Evolutionary conservation across 1,140 invertebrate species (phyloP), one percentile per base, ranked within the genome.

Genomic region (Pentalonia nigronervosa): DNA sequence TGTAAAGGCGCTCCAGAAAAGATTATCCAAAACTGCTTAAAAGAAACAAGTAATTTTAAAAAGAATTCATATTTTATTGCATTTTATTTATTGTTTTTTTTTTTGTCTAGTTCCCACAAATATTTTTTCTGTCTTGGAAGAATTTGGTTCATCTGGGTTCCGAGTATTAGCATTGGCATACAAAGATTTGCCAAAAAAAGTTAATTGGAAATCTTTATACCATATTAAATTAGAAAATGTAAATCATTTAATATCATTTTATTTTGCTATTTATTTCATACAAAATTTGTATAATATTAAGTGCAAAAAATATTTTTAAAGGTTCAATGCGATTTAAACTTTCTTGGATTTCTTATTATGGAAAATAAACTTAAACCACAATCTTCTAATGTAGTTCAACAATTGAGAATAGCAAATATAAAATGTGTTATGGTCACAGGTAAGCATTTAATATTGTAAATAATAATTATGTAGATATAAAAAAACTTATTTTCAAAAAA

Each of bases 1-100:
- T 97, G 97, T 90, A 99, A 99, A 95, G 98, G 98, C 17, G 98
- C 98, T 67, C 98, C 98, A 0, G 98, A 99, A 95, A 98, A 98
- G 96, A 97, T 99, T 67, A 95, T 95, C 4, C 96, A 96, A 86
- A 95, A 97, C 4, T 97, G 97, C 88, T 95, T 94, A 93, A 95
- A 96, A 90, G 96, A 97, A 93, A 96, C 97, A 94, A 95, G 97
- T 97, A 95, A 94, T 95, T 47, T 41, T 23, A 48, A 81, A 81
- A n/a, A 92, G 0, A 48, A 90, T 34, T 34, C 34, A 36, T 89
- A 30, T 86, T 47, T 47, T 11, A 47, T 47, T 30, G 0, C 17
- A 34, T 23, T 7, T 25, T 90, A 50, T 34, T 14, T 41, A 20
- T 30, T 89, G n/a, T 56, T 23, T 36, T 90, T 56, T 60, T 60